Evolutionary conservation across 2,888 invertebrate species (phyloP), one percentile per base, ranked within the genome.

Genomic region (Phortica okadai): DNA sequence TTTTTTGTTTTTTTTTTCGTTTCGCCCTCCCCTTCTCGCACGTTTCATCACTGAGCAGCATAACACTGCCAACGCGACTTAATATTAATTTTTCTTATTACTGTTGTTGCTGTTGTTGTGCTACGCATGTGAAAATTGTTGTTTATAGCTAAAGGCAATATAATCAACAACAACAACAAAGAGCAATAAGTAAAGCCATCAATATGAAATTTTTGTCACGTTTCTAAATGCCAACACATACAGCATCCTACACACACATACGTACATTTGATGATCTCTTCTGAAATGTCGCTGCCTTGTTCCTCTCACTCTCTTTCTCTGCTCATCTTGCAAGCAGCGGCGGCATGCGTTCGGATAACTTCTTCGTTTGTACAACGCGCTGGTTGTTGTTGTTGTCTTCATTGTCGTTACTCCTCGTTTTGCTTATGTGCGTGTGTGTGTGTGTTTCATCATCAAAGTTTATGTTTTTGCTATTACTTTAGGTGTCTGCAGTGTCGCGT

Each of bases 151-250:
- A 74, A 62, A 33, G 16, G 44, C 62, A 21, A 45, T n/a, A 54
- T 56, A 16, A 58, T 45, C 7, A 66, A 72, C 25, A 70, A 73
- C 56, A 73, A 45, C 42, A 45, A 67, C 41, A 56, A 67, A 76
- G 7, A 69, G 58, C 7, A 77, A 73, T 64, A 76, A 79, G 77
- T 83, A 81, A 81, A 82, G 82, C 86, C 84, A 85, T 86, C 85
- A 85, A 85, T 85, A 82, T 85, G 81, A 85, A 83, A 86, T 87
- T 83, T 87, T 85, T 86, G 86, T 86, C 86, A 86, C 86, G 86
- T 86, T 86, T 87, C 83, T 83, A 84, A 45, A 85, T 86, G 85
- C 79, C 74, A 56, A 76, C 25, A 77, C 41, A 58, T 33, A 73
- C 76, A 79, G 54, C 76, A 79, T 77, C 80, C 77, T 80, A 78